These are phyloP conservation scores for Gryon sp. DNA, from an alignment of 1,140 invertebrate genomes.

Conservation along the genomic window DNA sequence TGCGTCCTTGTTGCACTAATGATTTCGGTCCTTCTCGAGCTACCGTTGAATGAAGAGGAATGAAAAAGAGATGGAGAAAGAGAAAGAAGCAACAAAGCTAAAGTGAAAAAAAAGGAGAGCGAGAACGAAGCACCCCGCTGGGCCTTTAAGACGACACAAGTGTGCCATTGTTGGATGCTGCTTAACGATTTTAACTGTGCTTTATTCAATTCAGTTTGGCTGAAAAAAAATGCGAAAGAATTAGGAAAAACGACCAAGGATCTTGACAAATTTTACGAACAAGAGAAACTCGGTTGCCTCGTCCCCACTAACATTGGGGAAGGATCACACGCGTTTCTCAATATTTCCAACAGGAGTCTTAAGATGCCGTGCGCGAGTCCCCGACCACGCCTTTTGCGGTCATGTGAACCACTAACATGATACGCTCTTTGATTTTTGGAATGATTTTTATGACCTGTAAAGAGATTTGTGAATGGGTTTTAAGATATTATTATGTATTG, in stretches of 20 bases:
- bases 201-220: constrained; percentile 76
- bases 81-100: neutral
- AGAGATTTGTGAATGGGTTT: constrained; percentile 1
- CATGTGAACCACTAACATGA: constrained; percentile 37
- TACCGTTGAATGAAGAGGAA: constrained; percentile 60
- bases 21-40: constrained; percentile 33
- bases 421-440: constrained; percentile 9
- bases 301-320: neutral
- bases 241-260: constrained; percentile 64
- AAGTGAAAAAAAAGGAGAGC: constrained; percentile 8
- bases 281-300: constrained; percentile 27
- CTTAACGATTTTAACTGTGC: constrained; percentile 77
- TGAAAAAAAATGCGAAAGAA: constrained; percentile 53
- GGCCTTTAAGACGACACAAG: constrained; percentile 73
- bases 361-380: constrained; percentile 2
- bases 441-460: constrained; percentile 11
- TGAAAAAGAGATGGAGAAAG: neutral
- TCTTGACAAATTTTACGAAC: constrained; percentile 76
- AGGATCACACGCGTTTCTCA: constrained; percentile 21
- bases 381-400: constrained; percentile 47
- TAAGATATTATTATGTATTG: no score
- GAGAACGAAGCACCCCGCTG: constrained; percentile 61
- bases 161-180: constrained; percentile 73
- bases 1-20: constrained; percentile 27
- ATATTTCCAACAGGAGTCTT: constrained; percentile 18